A percentile compares a stretch with the other conserved stretches of the same genome.
Evolutionary conservation across 1,140 invertebrate genomes (phyloP).

Genomic region (Zaprionus tsacasi): DNA sequence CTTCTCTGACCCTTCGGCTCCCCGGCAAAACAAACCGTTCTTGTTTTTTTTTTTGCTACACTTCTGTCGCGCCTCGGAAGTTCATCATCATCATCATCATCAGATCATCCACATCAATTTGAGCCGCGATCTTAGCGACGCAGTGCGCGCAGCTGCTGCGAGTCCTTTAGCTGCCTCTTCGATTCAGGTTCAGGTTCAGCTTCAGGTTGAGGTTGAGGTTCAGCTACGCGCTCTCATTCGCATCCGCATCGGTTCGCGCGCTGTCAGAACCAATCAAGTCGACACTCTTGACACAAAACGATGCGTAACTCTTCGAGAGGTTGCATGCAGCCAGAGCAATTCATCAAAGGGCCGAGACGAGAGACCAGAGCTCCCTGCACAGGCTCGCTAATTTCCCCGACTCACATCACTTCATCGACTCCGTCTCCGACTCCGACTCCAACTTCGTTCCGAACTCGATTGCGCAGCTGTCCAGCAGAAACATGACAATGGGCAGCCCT

Average conservation of each 20-base stretch:
- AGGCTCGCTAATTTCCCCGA: conserved; percentile 36
- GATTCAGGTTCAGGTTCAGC: conserved; percentile 36
- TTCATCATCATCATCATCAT: conserved; percentile 64
- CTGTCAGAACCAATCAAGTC: conserved; percentile 81
- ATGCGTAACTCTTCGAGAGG: conserved; percentile 81
- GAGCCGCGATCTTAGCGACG: conserved; percentile 51
- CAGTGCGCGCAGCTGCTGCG: conserved; percentile 57
- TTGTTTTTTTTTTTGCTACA: conserved; percentile 68
- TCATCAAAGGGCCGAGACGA: conserved; percentile 71
- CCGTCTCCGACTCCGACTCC: conserved; percentile 43
- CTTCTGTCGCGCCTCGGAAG: conserved; percentile 66
- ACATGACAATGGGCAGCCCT: conserved; percentile 60
- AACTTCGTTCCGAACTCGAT: conserved; percentile 35
- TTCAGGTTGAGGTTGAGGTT: conserved; percentile 36
- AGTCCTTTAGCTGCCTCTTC: conserved; percentile 31
- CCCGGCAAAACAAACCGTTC: conserved; percentile 63
- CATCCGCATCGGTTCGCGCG: conserved; percentile 62
- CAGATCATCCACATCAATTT: conserved; percentile 49
- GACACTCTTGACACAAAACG: conserved; percentile 80
- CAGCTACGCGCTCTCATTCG: conserved; percentile 25
- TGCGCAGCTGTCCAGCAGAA: conserved; percentile 55
- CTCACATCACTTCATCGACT: conserved; percentile 13
- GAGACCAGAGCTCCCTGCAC: conserved; percentile 48
- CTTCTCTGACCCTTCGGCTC: conserved; percentile 65
- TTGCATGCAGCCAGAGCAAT: conserved; percentile 36